Evolutionary conservation across 2,888 invertebrate genomes (phyloP).

Genomic region (Matsumyia berberina): DNA sequence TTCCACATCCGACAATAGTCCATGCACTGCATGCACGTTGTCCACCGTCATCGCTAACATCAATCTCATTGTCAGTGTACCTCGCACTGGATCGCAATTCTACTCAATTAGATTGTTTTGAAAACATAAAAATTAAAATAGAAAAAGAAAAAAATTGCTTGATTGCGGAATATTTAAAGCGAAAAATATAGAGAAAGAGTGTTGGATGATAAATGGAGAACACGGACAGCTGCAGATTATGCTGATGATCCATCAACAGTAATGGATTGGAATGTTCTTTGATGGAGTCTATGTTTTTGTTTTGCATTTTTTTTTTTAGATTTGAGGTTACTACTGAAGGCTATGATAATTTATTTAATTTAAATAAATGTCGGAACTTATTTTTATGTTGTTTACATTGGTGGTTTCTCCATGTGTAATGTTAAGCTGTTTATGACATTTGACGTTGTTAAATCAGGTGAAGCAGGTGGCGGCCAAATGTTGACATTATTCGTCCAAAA

Average conservation of each 20-base stretch:
- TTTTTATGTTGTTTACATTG: not conserved
- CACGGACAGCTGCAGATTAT: constrained; percentile 33
- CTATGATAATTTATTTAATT: constrained; percentile 12
- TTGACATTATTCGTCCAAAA: too few species aligned
- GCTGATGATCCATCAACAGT: constrained; percentile 38
- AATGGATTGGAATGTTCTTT: constrained; percentile 36
- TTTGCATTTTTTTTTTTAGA: not conserved
- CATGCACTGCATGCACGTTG: not conserved
- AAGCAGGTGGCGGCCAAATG: too few species aligned
- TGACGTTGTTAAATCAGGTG: too few species aligned
- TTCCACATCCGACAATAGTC: not conserved
- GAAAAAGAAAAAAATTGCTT: not conserved
- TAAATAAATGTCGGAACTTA: not conserved
- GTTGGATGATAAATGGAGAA: constrained; percentile 8
- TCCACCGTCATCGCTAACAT: not conserved
- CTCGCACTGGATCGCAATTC: not conserved
- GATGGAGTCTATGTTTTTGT: constrained; percentile 4
- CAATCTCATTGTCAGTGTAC: not conserved
- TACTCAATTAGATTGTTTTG: constrained; percentile 15
- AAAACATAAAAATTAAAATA: not conserved
- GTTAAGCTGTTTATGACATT: too few species aligned
- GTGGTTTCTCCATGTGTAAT: too few species aligned
- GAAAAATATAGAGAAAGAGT: not conserved
- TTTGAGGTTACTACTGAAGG: constrained; percentile 6
- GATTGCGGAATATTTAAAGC: not conserved